Evolutionary conservation across 2,797 vertebrate species (phyloP).

Genomic region (Anguilla pacifica): DNA sequence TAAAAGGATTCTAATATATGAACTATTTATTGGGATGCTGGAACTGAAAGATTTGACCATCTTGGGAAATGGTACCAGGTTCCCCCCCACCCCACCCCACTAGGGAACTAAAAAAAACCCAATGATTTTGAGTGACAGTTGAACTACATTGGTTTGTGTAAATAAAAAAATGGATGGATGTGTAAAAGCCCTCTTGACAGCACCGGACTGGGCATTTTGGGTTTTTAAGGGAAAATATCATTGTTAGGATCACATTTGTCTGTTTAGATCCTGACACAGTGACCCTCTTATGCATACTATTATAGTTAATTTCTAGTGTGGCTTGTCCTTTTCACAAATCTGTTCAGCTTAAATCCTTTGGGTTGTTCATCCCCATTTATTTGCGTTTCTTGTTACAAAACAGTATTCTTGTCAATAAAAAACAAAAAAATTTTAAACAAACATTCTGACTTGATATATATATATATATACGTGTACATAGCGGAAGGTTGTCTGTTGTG

Average conservation of each 20-base stretch:
- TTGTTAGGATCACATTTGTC: not conserved
- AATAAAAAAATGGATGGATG: conserved; percentile 57
- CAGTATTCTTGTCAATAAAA: conserved; percentile 20
- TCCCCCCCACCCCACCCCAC: not conserved
- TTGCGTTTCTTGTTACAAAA: conserved; percentile 21
- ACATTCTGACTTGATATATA: conserved; percentile 16
- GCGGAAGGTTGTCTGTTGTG: not conserved
- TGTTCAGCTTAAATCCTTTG: not conserved
- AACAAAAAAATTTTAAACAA: not conserved
- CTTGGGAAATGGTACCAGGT: not conserved
- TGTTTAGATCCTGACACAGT: not conserved
- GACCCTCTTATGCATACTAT: not conserved
- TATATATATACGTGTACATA: not conserved
- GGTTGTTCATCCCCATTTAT: conserved; percentile 18
- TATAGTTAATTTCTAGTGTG: not conserved
- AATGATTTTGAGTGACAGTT: conserved; percentile 26
- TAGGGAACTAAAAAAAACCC: not conserved
- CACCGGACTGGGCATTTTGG: not conserved
- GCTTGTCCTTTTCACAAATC: not conserved
- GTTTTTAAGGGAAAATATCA: not conserved
- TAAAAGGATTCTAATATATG: conserved; percentile 30
- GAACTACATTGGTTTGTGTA: conserved; percentile 60
- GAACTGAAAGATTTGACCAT: conserved; percentile 5
- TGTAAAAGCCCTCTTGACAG: conserved; percentile 61
- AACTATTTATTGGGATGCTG: conserved; percentile 35